Evolutionary conservation across 37 sponge, comb jelly and placozoan species (phyloP).

Genomic region (Cladorhizidae sp.): DNA sequence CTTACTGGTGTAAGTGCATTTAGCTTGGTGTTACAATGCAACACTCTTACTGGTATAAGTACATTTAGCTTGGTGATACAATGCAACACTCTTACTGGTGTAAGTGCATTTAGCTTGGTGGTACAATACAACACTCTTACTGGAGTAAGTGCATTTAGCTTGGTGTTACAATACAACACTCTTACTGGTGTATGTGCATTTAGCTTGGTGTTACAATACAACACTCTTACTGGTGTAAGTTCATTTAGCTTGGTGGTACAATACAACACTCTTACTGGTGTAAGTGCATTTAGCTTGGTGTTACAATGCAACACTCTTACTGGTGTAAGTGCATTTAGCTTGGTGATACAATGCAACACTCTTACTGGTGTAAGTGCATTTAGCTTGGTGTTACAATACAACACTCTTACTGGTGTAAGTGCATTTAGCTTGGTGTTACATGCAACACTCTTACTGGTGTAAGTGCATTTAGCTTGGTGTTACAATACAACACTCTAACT

Average conservation of each 20-base stretch:
- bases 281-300: neutral
- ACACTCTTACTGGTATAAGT: slow-evolving; percentile 22
- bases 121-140: slow-evolving; percentile 16
- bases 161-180: neutral
- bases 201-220: neutral
- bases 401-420: slow-evolving; percentile 24
- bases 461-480: neutral
- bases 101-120: slow-evolving; percentile 1
- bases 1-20: slow-evolving; percentile 20
- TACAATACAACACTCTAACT: slow-evolving; percentile 9
- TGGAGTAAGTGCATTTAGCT: slow-evolving; percentile 11
- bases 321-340: slow-evolving; percentile 12
- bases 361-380: slow-evolving; percentile 20
- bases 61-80: neutral
- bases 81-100: slow-evolving; percentile 17
- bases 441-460: slow-evolving; percentile 23
- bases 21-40: neutral
- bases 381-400: neutral
- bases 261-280: slow-evolving; percentile 19
- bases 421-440: neutral
- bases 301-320: slow-evolving; percentile 8
- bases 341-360: neutral
- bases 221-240: slow-evolving; percentile 24
- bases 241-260: neutral
- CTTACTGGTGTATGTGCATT: slow-evolving; percentile 18